Percentiles rank a stretch among this genome's conserved stretches.
phyloP scores from a whole-genome alignment of 2,113 vertebrate genomes.

The Origma solitaria region DNA sequence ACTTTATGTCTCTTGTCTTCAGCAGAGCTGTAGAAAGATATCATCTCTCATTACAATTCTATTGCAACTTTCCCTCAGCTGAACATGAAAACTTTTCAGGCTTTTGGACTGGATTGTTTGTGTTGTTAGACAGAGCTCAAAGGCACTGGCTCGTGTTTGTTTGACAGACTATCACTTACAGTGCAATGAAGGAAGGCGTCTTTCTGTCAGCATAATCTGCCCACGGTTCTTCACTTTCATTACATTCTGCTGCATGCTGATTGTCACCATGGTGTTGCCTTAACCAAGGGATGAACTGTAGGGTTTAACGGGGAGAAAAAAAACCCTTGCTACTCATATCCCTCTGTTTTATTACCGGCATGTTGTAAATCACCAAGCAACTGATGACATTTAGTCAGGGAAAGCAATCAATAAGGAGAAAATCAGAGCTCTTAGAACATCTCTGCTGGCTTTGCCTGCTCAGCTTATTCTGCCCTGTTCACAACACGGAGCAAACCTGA shows the following conservation, averaged over 20 bases:
- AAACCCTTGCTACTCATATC: background rate
- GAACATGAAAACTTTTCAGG: background rate
- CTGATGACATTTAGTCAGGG: conserved; percentile 50
- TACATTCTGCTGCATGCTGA: conserved; percentile 32
- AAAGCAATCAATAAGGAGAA: conserved; percentile 4
- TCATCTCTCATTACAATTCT: background rate
- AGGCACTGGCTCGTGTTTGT: background rate
- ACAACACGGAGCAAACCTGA: background rate
- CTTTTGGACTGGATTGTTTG: background rate
- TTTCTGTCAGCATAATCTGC: conserved; percentile 19
- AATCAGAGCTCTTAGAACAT: background rate
- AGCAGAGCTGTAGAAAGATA: background rate
- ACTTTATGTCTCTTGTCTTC: background rate
- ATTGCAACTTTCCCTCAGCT: background rate
- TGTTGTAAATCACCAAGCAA: conserved; percentile 53
- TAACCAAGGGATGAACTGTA: conserved; percentile 25
- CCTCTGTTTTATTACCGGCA: conserved; percentile 40
- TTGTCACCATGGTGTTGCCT: conserved; percentile 26
- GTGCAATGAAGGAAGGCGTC: background rate
- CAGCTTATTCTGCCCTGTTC: background rate
- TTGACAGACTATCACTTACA: conserved; percentile 28
- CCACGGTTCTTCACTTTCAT: conserved; percentile 40
- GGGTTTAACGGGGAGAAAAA: background rate
- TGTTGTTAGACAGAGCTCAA: background rate
- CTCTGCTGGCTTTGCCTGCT: background rate